These are phyloP conservation scores for Cryptophagus acutangulus DNA, from an alignment of 2,888 invertebrate species.

Conservation along the genomic window DNA sequence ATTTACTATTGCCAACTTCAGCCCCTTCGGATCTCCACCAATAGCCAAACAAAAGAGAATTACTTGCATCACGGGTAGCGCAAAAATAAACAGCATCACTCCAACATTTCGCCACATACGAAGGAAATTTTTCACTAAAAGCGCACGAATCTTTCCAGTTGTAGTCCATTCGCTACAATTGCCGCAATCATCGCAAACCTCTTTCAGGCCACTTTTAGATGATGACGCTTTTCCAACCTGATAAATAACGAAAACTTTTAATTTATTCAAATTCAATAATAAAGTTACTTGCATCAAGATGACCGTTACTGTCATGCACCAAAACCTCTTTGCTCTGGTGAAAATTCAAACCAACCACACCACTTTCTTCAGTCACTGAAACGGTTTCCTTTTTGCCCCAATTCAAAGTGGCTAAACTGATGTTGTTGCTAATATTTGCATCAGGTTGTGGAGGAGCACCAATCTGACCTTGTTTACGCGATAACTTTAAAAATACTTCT, in stretches of 20 bases:
- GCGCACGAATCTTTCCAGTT: conserved; percentile 77
- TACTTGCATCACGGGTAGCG: conserved; percentile 87
- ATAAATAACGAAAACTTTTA: conserved; percentile 14
- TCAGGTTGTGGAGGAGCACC: conserved; percentile 41
- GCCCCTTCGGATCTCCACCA: conserved; percentile 78
- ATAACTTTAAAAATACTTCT: conserved; percentile 88
- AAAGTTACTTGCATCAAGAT: conserved; percentile 52
- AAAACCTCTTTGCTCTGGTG: conserved; percentile 87
- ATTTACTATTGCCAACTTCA: conserved; percentile 75
- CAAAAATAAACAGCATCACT: conserved; percentile 90
- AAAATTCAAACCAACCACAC: conserved; percentile 83
- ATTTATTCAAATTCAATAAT: background rate
- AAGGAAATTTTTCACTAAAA: conserved; percentile 83
- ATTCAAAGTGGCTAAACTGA: conserved; percentile 74
- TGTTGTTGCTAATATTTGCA: conserved; percentile 68
- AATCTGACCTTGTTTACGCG: conserved; percentile 69
- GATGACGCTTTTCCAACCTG: conserved; percentile 29
- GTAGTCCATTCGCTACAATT: conserved; percentile 65
- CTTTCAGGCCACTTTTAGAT: conserved; percentile 43
- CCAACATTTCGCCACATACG: conserved; percentile 91
- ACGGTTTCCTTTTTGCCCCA: conserved; percentile 79
- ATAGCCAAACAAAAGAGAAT: conserved; percentile 90
- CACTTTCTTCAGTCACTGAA: conserved; percentile 79
- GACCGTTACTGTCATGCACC: conserved; percentile 70
- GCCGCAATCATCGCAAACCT: conserved; percentile 53